Base-by-base conservation (phyloP, 2,797 vertebrate species). In the Onychomys leucogaster region DNA sequence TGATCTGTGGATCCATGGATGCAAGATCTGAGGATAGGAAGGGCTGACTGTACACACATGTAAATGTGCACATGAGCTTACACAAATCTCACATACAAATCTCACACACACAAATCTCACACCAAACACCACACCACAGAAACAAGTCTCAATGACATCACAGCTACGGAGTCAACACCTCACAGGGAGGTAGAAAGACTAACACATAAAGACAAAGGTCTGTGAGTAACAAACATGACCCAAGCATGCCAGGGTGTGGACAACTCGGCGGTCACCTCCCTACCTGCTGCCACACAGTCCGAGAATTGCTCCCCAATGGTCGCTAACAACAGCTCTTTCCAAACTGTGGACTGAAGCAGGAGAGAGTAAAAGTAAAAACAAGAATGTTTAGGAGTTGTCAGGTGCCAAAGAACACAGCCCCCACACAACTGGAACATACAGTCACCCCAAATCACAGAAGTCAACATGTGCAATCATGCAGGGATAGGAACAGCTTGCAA, bases 251-350 rank as follows among this genome's bases (percentile, higher is more conserved):
- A 5, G 52, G n/a, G 69, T 25, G 6, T 6, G 61, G 43, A 13
- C 0, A 32, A 29, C 27, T 0, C 37, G 75, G 69, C 81, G 1
- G 32, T 6, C 29, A 19, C 76, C 89, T 87, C 86, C 77, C 85
- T 99, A 99, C 99, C 99, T 99, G 99, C 98, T 78, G 99, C 99
- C 96, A 99, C 99, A 94, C 98, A 99, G 96, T 99, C 99, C 97
- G 99, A 98, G 99, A 99, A 99, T 98, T 99, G 99, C 96, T 99
- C 99, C 96, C 99, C 99, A 97, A 99, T 99, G 21, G 99, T 99
- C 65, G 99, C 99, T 98, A 99, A 98, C 29, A 99, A 98, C 90
- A 99, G 97, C 97, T 99, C 99, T 98, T 99, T 99, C 99, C 99
- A 99, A 96, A 99, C 99, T 95, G 98, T 99, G 98, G 98, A 98